A percentile compares a stretch with the other conserved stretches of the same genome.
Conservation (phyloP, 35 echinoderm and acorn worm species). For the Strongylocentrotus purpuratus region DNA sequence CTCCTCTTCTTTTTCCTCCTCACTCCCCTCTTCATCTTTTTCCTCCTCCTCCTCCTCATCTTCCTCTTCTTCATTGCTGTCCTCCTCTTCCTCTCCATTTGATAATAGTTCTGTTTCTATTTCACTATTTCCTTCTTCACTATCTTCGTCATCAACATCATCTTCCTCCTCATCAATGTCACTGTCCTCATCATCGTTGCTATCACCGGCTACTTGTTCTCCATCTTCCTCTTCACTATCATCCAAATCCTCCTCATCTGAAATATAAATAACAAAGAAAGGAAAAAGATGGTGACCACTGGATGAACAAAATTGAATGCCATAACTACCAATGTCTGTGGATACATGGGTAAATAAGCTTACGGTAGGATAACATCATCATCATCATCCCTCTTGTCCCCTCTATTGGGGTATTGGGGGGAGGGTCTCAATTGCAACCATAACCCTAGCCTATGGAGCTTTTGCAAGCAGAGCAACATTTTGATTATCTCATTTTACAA, state of each 20-base stretch:
- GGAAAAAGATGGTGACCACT: not conserved
- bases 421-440: not conserved
- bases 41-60: conserved; percentile 53
- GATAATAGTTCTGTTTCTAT: not conserved
- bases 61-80: conserved; percentile 33
- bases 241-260: conserved; percentile 24
- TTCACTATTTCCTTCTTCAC: not conserved
- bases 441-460: not conserved
- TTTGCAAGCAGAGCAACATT: not conserved
- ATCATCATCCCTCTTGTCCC: too few relatives aligned
- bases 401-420: too few relatives aligned
- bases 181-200: not conserved
- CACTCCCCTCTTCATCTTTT: conserved; percentile 24
- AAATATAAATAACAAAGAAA: not conserved
- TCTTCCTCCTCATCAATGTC: not conserved
- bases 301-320: not conserved
- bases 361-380: too few relatives aligned
- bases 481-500: too few relatives aligned
- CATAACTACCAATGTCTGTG: not conserved
- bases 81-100: conserved; percentile 34
- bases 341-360: not conserved
- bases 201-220: not conserved
- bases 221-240: not conserved
- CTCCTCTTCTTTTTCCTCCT: conserved; percentile 50
- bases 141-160: not conserved